A percentile compares a stretch with the other conserved stretches of the same genome.
Evolutionary conservation across 1,140 invertebrate genomes (phyloP).

Genomic region (Diorhabda carinulata): DNA sequence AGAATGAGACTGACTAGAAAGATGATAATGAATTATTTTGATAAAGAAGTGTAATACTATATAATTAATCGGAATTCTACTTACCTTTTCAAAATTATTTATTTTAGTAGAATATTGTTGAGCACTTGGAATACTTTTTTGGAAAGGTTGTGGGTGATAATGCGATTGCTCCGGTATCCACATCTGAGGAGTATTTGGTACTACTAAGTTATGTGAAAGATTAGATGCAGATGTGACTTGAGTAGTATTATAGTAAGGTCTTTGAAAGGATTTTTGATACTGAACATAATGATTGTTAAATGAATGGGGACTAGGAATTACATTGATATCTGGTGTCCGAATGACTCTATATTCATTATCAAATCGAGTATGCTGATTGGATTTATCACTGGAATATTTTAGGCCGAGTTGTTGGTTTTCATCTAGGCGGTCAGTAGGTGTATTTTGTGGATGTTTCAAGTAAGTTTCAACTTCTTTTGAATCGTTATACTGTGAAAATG

Average conservation of each 20-base stretch:
- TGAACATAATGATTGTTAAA: constrained; percentile 17
- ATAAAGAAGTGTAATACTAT: too few species aligned
- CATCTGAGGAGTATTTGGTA: constrained; percentile 35
- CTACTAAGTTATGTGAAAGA: constrained; percentile 33
- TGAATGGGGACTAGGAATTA: constrained; percentile 37
- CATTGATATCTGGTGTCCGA: constrained; percentile 30
- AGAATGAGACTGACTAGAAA: too few species aligned
- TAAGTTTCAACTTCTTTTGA: constrained; percentile 27
- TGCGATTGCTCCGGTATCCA: constrained; percentile 40
- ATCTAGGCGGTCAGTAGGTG: constrained; percentile 38
- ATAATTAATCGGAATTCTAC: neutral
- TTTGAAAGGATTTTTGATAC: constrained; percentile 20
- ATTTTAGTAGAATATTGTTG: constrained; percentile 17
- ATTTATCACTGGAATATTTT: constrained; percentile 38
- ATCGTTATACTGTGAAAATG: constrained; percentile 26
- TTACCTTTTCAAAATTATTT: constrained; percentile 29
- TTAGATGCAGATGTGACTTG: constrained; percentile 34
- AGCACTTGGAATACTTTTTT: constrained; percentile 31
- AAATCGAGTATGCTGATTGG: constrained; percentile 30
- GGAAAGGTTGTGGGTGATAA: constrained; percentile 42
- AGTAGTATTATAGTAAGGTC: constrained; percentile 26
- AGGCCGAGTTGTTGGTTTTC: constrained; percentile 37
- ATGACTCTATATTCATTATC: constrained; percentile 36
- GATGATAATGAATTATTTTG: too few species aligned
- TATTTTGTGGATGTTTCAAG: constrained; percentile 41